A percentile compares a stretch with the other conserved stretches of the same genome.
Evolutionary conservation across 2,888 invertebrate genomes (phyloP).

Genomic region (Tanypteryx hageni): DNA sequence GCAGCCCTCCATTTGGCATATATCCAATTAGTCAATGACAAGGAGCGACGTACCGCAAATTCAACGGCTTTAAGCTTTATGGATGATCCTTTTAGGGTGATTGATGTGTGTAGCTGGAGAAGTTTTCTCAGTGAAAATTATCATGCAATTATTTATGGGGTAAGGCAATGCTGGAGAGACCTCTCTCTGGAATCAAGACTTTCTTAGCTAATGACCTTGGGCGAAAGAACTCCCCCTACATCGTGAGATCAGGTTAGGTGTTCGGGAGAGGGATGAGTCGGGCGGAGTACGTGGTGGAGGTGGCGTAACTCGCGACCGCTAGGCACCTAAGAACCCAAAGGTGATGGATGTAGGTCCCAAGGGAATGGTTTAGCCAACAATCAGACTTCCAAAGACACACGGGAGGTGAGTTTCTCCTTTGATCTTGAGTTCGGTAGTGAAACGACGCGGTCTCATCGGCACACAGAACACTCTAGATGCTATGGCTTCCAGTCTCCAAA

Average conservation of each 20-base stretch:
- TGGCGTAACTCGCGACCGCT: too few relatives aligned
- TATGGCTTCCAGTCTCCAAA: background rate
- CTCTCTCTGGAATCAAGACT: background rate
- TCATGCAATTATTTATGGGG: background rate
- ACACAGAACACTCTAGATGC: background rate
- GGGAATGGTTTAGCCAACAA: background rate
- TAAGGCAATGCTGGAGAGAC: background rate
- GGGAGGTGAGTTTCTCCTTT: background rate
- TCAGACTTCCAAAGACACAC: background rate
- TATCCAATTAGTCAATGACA: slow-evolving; percentile 1
- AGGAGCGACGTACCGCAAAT: background rate
- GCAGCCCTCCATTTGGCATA: background rate
- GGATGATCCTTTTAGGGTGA: background rate
- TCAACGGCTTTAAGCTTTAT: background rate
- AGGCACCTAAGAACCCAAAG: too few relatives aligned
- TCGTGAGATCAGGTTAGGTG: too few relatives aligned
- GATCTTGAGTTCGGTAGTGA: background rate
- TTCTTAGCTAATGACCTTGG: background rate
- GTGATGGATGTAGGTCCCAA: background rate
- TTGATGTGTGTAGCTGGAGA: background rate
- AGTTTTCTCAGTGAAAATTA: background rate
- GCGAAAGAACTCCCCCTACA: too few relatives aligned
- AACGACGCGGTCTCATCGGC: background rate
- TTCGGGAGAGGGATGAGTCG: too few relatives aligned
- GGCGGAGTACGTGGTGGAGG: too few relatives aligned